Conservation (phyloP, 2,888 invertebrate species). For the Pseudococcus longispinus region DNA sequence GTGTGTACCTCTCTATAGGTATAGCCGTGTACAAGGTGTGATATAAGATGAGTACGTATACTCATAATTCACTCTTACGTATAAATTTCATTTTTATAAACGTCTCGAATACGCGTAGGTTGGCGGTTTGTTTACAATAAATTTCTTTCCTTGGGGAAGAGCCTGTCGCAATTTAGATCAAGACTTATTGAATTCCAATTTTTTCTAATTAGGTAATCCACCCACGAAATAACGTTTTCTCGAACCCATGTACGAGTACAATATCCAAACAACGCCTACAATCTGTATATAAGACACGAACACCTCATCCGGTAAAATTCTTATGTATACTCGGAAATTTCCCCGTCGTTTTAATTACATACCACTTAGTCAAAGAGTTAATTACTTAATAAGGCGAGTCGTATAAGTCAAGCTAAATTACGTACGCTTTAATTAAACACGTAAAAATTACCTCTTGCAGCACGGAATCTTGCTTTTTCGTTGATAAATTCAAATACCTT, state of each 20-base stretch:
- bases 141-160: neutral
- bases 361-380: slow-evolving; percentile 1
- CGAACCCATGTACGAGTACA: too few relatives aligned
- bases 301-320: slow-evolving; percentile 11
- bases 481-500: slow-evolving; percentile 89
- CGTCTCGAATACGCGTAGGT: too few relatives aligned
- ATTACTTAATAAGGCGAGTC: slow-evolving; percentile 28
- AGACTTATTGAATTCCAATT: neutral
- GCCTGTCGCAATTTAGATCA: neutral
- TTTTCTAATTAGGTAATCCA: neutral
- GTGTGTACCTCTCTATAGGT: neutral
- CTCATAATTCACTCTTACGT: too few relatives aligned
- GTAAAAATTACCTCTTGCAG: slow-evolving; percentile 81
- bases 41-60: too few relatives aligned
- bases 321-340: neutral
- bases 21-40: neutral
- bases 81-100: too few relatives aligned
- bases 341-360: slow-evolving; percentile 5
- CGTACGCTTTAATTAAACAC: slow-evolving; percentile 11
- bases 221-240: neutral
- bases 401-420: slow-evolving; percentile 16
- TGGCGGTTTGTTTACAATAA: too few relatives aligned
- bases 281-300: neutral
- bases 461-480: slow-evolving; percentile 87
- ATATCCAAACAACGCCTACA: neutral